Evolutionary conservation across 1,140 invertebrate species (phyloP), one percentile per base, ranked within the genome.

Genomic region (Oncopodura yosiiana): DNA sequence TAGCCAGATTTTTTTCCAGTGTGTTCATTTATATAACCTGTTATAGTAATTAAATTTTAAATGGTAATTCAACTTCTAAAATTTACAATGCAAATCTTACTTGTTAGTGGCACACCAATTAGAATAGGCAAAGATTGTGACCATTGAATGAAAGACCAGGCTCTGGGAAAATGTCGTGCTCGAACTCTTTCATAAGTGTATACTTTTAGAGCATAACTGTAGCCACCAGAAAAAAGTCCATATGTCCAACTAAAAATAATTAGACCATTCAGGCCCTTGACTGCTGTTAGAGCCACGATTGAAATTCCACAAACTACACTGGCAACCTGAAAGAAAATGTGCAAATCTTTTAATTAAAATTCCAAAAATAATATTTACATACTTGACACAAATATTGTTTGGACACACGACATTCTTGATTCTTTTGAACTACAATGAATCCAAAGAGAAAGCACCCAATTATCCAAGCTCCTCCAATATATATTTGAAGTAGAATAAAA

Each of bases 141-240:
- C 65, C 82, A 88, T 68, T 88, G 86, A 12, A 91, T 81, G 68
- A 86, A 91, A 43, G 86, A 84, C 87, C 87, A 93, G 0, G 86
- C 87, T 49, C 85, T 75, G 0, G 86, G 83, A 69, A 91, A 91
- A 67, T 91, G 85, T 53, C 86, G 75, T 0, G 85, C 85, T 36
- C 85, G 73, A 6, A 89, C 85, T 60, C 84, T 75, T 68, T 91
- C 86, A 65, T 88, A 87, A 0, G 84, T 86, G 70, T 87, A 87
- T 80, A 90, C 86, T 69, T 90, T 90, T 27, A 91, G 72, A 14
- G 85, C 84, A 66, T 90, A 89, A 67, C 86, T 83, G 71, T 87
- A 88, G 11, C 84, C 86, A 18, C 83, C 83, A 11, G 62, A 32
- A 14, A 56, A 52, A 66, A 81, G 83, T 0, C 69, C 70, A 60